Evolutionary conservation across 2,888 invertebrate species (phyloP), one percentile per base, ranked within the genome.

Genomic region (Troides helena): DNA sequence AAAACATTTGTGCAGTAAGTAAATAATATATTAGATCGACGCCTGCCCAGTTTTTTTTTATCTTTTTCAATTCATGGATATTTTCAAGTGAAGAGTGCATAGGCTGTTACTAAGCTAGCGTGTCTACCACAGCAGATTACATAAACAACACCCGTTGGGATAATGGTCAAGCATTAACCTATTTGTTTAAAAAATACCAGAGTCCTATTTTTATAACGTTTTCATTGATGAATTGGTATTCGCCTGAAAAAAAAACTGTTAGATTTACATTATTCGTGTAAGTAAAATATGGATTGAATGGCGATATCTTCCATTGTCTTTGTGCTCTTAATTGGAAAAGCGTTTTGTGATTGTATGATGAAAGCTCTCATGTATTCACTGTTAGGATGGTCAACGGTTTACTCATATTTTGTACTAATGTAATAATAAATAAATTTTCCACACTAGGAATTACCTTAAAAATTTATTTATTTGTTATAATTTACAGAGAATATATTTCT

Each of bases 351-450:
- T 73, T 80, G 80, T 80, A 77, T 77, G 80, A 80, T 82, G 80
- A 81, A 80, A 80, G 82, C 86, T 86, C 88, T 86, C 85, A 79
- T 84, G 79, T 85, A 78, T 78, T 74, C 73, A 78, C 77, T 81
- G 81, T 85, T 83, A 82, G 78, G 79, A 78, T 80, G 85, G 81
- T 84, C 85, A 87, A 81, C 78, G 75, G 76, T 80, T 80, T 80
- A 77, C 78, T 43, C 57, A 58, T 65, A 71, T 69, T 60, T 23
- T 53, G 39, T 63, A 59, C 57, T 62, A 25, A 58, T 39, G n/a
- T 65, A 50, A 61, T 62, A 30, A 67, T 62, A 58, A 64, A 68
- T 69, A 62, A 57, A 69, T 64, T 58, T 30, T 39, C 61, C 30
- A 21, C 10, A 21, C 39, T 6, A 8, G 39, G 7, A 39, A 39